A percentile compares a stretch with the other conserved stretches of the same genome.
Conservation (phyloP, 2,888 invertebrate genomes). For the Caenorhabditis auriculariae region DNA sequence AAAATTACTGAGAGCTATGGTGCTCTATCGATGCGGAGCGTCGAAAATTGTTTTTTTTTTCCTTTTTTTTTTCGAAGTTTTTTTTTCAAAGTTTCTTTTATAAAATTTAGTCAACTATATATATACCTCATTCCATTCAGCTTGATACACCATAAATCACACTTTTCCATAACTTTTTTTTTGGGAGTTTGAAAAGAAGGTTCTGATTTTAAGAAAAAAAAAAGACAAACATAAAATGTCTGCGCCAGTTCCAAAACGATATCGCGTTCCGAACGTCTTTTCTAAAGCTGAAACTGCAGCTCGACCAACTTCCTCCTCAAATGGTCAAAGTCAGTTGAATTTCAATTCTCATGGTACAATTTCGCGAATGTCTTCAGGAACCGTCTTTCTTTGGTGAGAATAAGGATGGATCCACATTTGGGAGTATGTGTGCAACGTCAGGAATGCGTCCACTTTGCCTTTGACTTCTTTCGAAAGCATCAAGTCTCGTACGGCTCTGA, state of each 20-base stretch:
- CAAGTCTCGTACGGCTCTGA: slow-evolving; percentile 57
- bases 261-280: slow-evolving; percentile 59
- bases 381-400: slow-evolving; percentile 50
- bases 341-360: slow-evolving; percentile 51
- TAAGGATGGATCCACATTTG: slow-evolving; percentile 63
- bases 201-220: too few species aligned
- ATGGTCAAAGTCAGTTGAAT: neutral
- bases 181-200: too few species aligned
- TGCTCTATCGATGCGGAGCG: too few species aligned
- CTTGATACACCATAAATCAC: too few species aligned
- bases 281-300: slow-evolving; percentile 57
- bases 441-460: slow-evolving; percentile 59
- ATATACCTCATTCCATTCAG: too few species aligned
- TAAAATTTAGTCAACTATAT: too few species aligned
- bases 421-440: slow-evolving; percentile 63
- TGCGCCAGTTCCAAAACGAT: slow-evolving; percentile 62
- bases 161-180: too few species aligned
- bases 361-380: slow-evolving; percentile 60
- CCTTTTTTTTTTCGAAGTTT: neutral
- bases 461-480: slow-evolving; percentile 48
- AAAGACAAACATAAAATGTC: slow-evolving; percentile 54
- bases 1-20: too few species aligned
- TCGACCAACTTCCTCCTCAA: slow-evolving; percentile 53
- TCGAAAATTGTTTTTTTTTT: too few species aligned
- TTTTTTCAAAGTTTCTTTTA: neutral